These are phyloP conservation scores for Macroramphosus scolopax DNA, from an alignment of 2,797 vertebrate species.

Conservation along the genomic window DNA sequence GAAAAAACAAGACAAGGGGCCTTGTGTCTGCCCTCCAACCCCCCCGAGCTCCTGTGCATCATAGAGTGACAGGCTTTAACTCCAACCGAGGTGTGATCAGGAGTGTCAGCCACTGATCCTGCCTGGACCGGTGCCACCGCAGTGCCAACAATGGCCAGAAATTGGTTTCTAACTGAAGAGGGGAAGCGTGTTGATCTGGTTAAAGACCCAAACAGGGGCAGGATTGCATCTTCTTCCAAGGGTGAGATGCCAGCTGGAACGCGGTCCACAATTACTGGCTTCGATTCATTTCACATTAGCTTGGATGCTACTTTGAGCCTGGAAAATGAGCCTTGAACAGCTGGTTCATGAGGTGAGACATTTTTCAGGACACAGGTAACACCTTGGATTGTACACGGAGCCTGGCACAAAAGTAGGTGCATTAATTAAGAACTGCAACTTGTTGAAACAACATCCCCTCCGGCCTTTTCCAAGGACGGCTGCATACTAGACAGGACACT, in stretches of 20 bases:
- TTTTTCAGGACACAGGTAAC: constrained; percentile 49
- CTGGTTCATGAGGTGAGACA: constrained; percentile 51
- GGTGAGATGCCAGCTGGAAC: constrained; percentile 66
- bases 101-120: constrained; percentile 58
- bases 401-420: constrained; percentile 27
- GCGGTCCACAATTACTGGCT: constrained; percentile 44
- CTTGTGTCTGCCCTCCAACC: too few species aligned
- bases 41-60: constrained; percentile 54
- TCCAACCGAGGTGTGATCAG: constrained; percentile 56
- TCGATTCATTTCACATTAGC: constrained; percentile 60
- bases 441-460: too few species aligned
- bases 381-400: constrained; percentile 23
- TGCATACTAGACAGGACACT: too few species aligned
- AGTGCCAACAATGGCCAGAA: constrained; percentile 42
- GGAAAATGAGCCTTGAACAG: constrained; percentile 48
- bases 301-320: constrained; percentile 36
- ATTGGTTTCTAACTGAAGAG: constrained; percentile 59
- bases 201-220: constrained; percentile 40
- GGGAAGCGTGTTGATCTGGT: constrained; percentile 55
- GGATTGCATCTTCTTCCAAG: constrained; percentile 35
- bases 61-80: constrained; percentile 51
- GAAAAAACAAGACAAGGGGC: too few species aligned
- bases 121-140: constrained; percentile 57
- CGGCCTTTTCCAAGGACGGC: too few species aligned
- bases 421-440: constrained; percentile 38